Evolutionary conservation across 2,888 invertebrate species (phyloP).

Genomic region (Spialia ferax): DNA sequence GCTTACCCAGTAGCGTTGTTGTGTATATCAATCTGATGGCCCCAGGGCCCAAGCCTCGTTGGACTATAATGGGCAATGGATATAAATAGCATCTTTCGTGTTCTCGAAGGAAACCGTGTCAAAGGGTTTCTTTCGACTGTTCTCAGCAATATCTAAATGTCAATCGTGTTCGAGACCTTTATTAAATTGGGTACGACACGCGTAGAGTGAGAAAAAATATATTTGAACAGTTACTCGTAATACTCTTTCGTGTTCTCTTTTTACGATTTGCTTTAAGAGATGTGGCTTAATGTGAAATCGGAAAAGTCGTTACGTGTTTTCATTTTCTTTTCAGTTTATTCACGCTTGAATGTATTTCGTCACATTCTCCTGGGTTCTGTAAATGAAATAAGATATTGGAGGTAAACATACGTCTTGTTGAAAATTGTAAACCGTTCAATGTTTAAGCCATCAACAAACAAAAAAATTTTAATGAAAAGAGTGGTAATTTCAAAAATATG

Average conservation of each 20-base stretch:
- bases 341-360: too few species aligned
- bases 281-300: too few species aligned
- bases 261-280: not conserved
- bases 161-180: slow-evolving; percentile 26
- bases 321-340: too few species aligned
- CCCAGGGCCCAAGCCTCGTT: slow-evolving; percentile 30
- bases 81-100: slow-evolving; percentile 28
- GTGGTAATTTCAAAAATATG: too few species aligned
- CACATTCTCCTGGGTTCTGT: too few species aligned
- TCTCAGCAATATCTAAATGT: slow-evolving; percentile 26
- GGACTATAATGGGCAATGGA: slow-evolving; percentile 30
- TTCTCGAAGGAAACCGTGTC: slow-evolving; percentile 10
- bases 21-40: slow-evolving; percentile 46
- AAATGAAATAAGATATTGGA: too few species aligned
- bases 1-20: slow-evolving; percentile 48
- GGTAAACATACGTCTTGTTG: too few species aligned
- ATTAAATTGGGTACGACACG: slow-evolving; percentile 20
- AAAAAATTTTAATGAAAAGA: too few species aligned
- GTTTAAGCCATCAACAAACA: too few species aligned
- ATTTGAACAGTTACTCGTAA: not conserved
- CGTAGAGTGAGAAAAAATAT: not conserved
- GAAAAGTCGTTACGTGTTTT: too few species aligned
- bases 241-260: not conserved
- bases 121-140: slow-evolving; percentile 4
- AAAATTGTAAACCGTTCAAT: too few species aligned